Evolutionary conservation across 2,113 vertebrate genomes (phyloP), one percentile per base, ranked within the genome.

Genomic region (Trochalopteron elliotii): DNA sequence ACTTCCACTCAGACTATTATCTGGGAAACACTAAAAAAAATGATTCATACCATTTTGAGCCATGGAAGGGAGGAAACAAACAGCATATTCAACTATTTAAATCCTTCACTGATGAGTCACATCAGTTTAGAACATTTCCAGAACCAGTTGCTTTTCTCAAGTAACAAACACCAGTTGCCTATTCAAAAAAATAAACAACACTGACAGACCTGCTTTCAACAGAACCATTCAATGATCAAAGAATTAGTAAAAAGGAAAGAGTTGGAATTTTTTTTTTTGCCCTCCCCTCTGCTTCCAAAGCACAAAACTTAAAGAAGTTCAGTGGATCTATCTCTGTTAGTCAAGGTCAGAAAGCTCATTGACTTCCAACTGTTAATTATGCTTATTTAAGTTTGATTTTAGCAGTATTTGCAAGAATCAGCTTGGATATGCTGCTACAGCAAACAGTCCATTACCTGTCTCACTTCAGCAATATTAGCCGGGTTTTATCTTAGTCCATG

Each of bases 81-180:
- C 84, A 97, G 56, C 92, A 83, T 90, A 95, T 72, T 91, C 81
- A 94, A 94, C 95, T 98, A 98, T 97, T 98, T 97, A 96, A 97
- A 98, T 97, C 91, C 44, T 87, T 93, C 89, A 95, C 59, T 68
- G 84, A 96, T 98, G 98, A 98, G 89, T 98, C 98, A 98, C 57
- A 90, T 35, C 39, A 90, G 61, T 75, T 91, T 35, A 76, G 90
- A 94, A 89, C 76, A 83, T 93, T 98, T 97, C 97, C 96, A 95
- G 95, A 95, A 94, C 81, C 56, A 30, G n/a, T 61, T 92, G 69
- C 50, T 83, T 94, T 97, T 91, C 80, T 85, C 81, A 83, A 96
- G 37, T 83, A 92, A 94, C 39, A 93, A 53, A 96, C 44, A 49
- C 50, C 33, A 60, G 92, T 86, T 83, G 57, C 52, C 52, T 93